phyloP scores from a whole-genome alignment of 2,888 invertebrate genomes.

The Psococerastis gibbosa region DNA sequence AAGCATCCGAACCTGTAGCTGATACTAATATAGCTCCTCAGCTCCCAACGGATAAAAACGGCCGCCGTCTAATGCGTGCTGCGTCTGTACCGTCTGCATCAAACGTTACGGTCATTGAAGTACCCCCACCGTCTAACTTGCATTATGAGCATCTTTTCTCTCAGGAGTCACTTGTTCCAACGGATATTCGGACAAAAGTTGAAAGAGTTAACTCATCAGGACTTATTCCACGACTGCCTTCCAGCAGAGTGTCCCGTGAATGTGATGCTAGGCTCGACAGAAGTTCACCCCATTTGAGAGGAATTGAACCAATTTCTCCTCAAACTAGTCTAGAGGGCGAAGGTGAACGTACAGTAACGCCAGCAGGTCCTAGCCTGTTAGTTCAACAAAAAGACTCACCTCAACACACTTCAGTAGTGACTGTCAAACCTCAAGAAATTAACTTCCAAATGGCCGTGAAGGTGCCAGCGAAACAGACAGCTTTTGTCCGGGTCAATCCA shows the following conservation, averaged over 20 bases:
- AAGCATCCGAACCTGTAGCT: not conserved
- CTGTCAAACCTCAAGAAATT: not conserved
- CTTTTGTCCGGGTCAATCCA: not conserved
- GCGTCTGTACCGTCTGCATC: slow-evolving; percentile 18
- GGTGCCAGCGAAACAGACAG: not conserved
- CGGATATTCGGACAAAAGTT: slow-evolving; percentile 2
- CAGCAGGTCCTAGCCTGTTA: not conserved
- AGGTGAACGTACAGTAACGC: not conserved
- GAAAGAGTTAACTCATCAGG: slow-evolving; percentile 10
- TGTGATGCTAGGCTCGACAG: not conserved
- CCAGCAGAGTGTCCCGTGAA: not conserved
- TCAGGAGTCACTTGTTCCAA: not conserved
- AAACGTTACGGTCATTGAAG: slow-evolving; percentile 41
- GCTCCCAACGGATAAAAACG: not conserved
- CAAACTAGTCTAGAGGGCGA: not conserved
- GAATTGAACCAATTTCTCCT: too few species aligned
- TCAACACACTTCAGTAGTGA: not conserved
- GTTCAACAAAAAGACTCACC: not conserved
- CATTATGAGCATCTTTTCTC: slow-evolving; percentile 14
- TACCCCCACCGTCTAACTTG: slow-evolving; percentile 21
- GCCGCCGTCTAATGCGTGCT: not conserved
- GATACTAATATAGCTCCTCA: not conserved
- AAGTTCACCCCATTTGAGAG: too few species aligned
- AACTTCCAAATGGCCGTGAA: not conserved
- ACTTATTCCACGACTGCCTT: slow-evolving; percentile 9